These are phyloP conservation scores for Diabrotica balteata DNA, from an alignment of 2,888 invertebrate species.

Conservation along the genomic window DNA sequence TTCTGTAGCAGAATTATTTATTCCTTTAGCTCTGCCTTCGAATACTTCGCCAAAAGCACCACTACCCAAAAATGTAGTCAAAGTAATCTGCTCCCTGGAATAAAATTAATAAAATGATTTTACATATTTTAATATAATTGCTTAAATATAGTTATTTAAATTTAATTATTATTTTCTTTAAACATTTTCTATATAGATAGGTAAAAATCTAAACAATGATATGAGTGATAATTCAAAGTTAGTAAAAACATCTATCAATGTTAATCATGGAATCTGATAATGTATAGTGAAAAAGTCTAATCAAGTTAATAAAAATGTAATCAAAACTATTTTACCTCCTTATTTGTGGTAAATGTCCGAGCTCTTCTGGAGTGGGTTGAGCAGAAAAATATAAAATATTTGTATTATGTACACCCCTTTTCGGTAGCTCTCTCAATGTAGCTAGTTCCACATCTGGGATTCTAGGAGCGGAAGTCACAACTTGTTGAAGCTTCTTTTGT, in stretches of 20 bases:
- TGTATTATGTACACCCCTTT: conserved; percentile 76
- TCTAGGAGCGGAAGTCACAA: conserved; percentile 47
- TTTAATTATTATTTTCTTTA: no score
- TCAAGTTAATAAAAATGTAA: neutral
- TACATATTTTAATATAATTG: no score
- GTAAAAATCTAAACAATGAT: no score
- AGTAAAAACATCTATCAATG: no score
- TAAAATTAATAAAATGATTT: neutral
- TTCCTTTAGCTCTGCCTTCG: conserved; percentile 83
- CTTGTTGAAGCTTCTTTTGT: conserved; percentile 72
- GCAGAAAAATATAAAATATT: conserved; percentile 81
- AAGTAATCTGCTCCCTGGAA: conserved; percentile 76
- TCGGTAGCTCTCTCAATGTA: conserved; percentile 82
- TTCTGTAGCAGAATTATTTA: conserved; percentile 66
- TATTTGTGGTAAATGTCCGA: conserved; percentile 86
- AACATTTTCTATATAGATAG: no score
- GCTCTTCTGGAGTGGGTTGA: conserved; percentile 62
- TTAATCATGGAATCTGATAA: no score
- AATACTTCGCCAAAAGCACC: conserved; percentile 98
- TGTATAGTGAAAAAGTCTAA: no score
- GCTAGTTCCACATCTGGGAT: conserved; percentile 85
- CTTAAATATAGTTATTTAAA: no score
- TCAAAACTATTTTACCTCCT: conserved; percentile 61
- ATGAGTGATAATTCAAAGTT: no score
- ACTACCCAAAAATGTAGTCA: conserved; percentile 89